These are phyloP conservation scores for Prionailurus bengalensis DNA, from an alignment of 2,113 vertebrate genomes.

Conservation along the genomic window DNA sequence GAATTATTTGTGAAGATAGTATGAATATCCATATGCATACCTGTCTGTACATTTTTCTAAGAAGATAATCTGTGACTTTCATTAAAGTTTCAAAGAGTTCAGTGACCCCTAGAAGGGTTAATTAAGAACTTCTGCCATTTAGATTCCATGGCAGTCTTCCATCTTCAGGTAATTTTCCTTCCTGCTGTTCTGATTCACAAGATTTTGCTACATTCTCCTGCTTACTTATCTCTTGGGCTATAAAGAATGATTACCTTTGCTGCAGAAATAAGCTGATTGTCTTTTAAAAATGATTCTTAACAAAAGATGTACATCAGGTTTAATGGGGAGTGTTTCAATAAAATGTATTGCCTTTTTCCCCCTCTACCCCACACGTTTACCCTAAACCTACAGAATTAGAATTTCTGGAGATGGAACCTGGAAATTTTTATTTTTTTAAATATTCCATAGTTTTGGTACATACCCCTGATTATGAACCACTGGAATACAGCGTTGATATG, in stretches of 20 bases:
- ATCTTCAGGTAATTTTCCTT: slow-evolving; percentile 44
- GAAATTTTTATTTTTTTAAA: background rate
- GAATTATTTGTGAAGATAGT: slow-evolving; percentile 50
- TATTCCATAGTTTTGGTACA: background rate
- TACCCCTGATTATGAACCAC: slow-evolving; percentile 19
- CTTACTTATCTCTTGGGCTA: slow-evolving; percentile 34
- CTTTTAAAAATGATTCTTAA: slow-evolving; percentile 62
- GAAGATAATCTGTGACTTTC: slow-evolving; percentile 33
- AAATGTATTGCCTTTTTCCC: slow-evolving; percentile 10
- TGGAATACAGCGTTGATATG: slow-evolving; percentile 20
- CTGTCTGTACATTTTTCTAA: slow-evolving; percentile 16
- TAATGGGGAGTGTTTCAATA: slow-evolving; percentile 43
- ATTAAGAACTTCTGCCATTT: slow-evolving; percentile 24
- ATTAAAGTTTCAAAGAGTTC: background rate
- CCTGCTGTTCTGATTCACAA: background rate
- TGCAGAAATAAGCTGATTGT: slow-evolving; percentile 43
- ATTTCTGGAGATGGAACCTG: slow-evolving; percentile 21
- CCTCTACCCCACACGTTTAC: background rate
- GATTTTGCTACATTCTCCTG: slow-evolving; percentile 44
- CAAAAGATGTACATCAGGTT: slow-evolving; percentile 18
- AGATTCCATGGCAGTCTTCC: background rate
- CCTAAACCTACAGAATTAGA: slow-evolving; percentile 39
- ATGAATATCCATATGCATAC: background rate
- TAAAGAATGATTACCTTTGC: slow-evolving; percentile 38
- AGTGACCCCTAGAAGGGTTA: slow-evolving; percentile 8